Conservation (phyloP, 53 echinoderm and acorn worm species). For the Holothuria scabra region DNA sequence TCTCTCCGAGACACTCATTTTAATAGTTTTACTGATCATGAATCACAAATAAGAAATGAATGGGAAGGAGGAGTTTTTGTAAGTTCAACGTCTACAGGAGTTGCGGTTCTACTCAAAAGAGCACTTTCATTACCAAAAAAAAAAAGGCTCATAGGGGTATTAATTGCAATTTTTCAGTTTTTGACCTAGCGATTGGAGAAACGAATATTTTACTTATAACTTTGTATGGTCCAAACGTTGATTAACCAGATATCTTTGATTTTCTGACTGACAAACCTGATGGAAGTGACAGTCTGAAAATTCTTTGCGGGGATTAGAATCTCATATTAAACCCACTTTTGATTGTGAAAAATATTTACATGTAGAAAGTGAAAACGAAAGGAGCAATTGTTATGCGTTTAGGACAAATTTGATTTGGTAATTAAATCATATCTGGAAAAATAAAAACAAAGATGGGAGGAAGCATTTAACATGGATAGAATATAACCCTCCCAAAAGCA, state of each 20-base stretch:
- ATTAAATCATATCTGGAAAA: conserved; percentile 7
- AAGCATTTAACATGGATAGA: neutral
- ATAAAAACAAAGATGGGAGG: neutral
- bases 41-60: neutral
- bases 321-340: neutral
- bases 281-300: neutral
- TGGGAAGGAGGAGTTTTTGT: neutral
- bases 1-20: neutral
- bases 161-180: neutral
- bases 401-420: neutral
- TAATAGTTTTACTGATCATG: neutral
- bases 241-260: neutral
- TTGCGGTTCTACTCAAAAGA: neutral
- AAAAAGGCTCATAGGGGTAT: neutral
- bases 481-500: neutral
- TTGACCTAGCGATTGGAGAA: no score
- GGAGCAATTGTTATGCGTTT: neutral
- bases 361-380: neutral
- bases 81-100: neutral
- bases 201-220: neutral
- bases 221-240: neutral
- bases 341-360: neutral
- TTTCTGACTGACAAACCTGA: neutral
- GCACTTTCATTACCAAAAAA: neutral
- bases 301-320: neutral